Base-by-base conservation (phyloP, 2,888 invertebrate genomes). In the Philopedon plagiatum region DNA sequence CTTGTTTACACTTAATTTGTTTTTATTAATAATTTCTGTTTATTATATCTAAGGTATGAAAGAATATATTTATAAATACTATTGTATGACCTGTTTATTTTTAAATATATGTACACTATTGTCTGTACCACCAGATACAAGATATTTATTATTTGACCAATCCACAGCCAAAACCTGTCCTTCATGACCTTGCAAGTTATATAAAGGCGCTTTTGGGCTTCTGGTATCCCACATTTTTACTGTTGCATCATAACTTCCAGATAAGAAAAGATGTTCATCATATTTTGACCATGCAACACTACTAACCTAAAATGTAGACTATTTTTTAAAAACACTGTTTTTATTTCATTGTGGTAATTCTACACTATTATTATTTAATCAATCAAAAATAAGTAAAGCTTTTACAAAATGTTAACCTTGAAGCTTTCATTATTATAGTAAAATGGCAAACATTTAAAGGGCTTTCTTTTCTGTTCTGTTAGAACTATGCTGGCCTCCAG, bases 181-280 rank as follows among this genome's bases (percentile, higher is more conserved):
- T 80, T 95, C 93, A 83, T 99, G 99, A 0, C 98, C 98, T 63
- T 92, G 90, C 78, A 99, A 87, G 83, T 99, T 96, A 84, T 94
- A 99, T 0, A 99, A 87, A 0, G 98, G 94, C 0, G 96, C 95
- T 82, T 94, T 94, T 0, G 96, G 93, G 83, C 97, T 96, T 83
- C 98, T 90, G 3, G 92, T 92, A 85, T 99, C 99, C 99, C 99
- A 99, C 57, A 99, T 87, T 86, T 99, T 99, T 71, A 97, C 91
- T 73, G 93, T 88, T 76, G 92, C 91, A 82, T 99, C 99, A 82
- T 97, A 96, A 0, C 96, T 93, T 1, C 96, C 97, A 0, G 98
- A 98, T 19, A 98, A 89, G 84, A 99, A 99, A 11, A 95, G 87
- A 78, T 95, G 89, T 80, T 95, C 93, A 73, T 93, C 89, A 0